Evolutionary conservation across 2,797 vertebrate genomes (phyloP), one percentile per base, ranked within the genome.

Genomic region (Gallinago solitaria): DNA sequence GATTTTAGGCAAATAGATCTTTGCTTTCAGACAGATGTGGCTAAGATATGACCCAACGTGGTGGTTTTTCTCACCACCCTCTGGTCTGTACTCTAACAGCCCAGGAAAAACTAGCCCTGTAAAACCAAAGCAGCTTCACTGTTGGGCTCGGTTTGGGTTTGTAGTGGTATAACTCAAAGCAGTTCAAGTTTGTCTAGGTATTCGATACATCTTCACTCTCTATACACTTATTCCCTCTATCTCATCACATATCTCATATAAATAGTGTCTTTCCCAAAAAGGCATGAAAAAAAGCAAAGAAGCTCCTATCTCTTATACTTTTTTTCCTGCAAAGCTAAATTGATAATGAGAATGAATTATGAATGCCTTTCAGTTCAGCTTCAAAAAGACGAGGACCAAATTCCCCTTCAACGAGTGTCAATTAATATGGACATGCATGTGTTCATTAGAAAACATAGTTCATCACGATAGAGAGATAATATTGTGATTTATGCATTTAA

Each of bases 311-410:
- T 95, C 75, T 77, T 11, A 11, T 19, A n/a, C 16, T 80, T 85
- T 73, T 68, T 76, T 67, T 23, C 74, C 61, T 83, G 89, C 73
- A 60, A 92, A 94, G 54, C 47, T 87, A 89, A 92, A 96, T 93
- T 75, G 75, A 83, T 78, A 91, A 65, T 91, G 81, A 92, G 86
- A 95, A 94, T 94, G 45, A 94, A 95, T 97, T 95, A 93, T 87
- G 64, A 90, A 94, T 87, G 87, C 82, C n/a, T 96, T 89, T 96
- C 91, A 87, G 91, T 96, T 96, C 95, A 96, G 95, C 91, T 94
- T 95, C 68, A 91, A 92, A 95, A 93, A 78, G 68, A 81, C 1
- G 48, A 95, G 47, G 30, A 73, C n/a, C 3, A 61, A 87, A 68
- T 71, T 93, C 60, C 59, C 35, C 21, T 91, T 90, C 69, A 54